These are phyloP conservation scores for Hirudo medicinalis DNA, from an alignment of 1,140 invertebrate species.

Conservation along the genomic window DNA sequence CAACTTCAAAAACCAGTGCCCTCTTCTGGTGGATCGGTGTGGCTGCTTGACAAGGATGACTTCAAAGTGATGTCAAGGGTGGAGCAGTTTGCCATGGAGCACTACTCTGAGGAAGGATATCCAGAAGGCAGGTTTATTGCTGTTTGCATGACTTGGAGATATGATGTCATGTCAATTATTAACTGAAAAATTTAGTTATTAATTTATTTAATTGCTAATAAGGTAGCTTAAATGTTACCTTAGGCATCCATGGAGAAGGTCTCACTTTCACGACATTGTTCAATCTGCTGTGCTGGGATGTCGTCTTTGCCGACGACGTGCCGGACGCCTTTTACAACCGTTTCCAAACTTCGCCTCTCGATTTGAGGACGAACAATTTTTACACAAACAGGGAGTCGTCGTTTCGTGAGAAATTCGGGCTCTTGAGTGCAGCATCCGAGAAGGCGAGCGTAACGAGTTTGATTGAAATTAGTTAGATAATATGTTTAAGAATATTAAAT, in stretches of 20 bases:
- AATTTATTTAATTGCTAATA: too few relatives aligned
- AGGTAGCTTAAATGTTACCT: too few relatives aligned
- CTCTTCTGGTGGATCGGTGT: conserved; percentile 25
- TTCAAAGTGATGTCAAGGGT: conserved; percentile 37
- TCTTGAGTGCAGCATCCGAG: too few relatives aligned
- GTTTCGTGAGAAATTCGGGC: conserved; percentile 47
- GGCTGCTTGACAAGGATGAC: conserved; percentile 24
- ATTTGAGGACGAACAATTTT: conserved; percentile 53
- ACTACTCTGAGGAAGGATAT: conserved; percentile 44
- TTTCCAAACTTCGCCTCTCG: conserved; percentile 56
- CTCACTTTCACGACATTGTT: conserved; percentile 52
- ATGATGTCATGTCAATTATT: too few relatives aligned
- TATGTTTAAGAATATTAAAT: too few relatives aligned
- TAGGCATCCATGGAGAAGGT: conserved; percentile 58
- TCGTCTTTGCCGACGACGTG: conserved; percentile 51
- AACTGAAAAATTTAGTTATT: too few relatives aligned
- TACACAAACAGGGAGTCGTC: conserved; percentile 47
- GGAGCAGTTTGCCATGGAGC: conserved; percentile 44
- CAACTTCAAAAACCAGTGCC: conserved; percentile 23
- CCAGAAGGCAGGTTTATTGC: conserved; percentile 33
- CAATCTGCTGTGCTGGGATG: conserved; percentile 60
- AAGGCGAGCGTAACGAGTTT: too few relatives aligned
- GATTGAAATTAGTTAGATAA: too few relatives aligned
- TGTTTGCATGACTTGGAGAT: too few relatives aligned
- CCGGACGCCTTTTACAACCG: conserved; percentile 53